Percentiles rank a stretch among this genome's conserved stretches.
These are phyloP conservation scores for Oostethus manadensis DNA, from an alignment of 2,113 vertebrate genomes.

Conservation along the genomic window DNA sequence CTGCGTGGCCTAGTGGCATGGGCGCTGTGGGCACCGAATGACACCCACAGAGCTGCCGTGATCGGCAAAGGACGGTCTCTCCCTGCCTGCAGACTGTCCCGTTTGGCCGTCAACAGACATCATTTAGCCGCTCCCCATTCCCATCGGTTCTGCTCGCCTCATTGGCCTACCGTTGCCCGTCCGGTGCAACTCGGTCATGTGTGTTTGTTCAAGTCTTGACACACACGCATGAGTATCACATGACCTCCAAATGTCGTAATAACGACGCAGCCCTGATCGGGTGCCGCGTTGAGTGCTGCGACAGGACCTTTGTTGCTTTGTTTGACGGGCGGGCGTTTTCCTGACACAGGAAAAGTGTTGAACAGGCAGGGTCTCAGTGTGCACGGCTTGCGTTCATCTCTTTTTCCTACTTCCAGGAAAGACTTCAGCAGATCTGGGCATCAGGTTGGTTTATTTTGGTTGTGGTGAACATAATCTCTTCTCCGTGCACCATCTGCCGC, in stretches of 20 bases:
- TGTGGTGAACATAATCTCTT: constrained; percentile 42
- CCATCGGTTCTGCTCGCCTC: background rate
- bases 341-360: constrained; percentile 8
- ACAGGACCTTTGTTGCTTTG: constrained; percentile 31
- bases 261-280: constrained; percentile 22
- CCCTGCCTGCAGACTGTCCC: background rate
- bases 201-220: constrained; percentile 4
- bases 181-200: background rate
- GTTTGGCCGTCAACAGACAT: background rate
- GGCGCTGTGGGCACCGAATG: constrained; percentile 18
- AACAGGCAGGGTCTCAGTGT: constrained; percentile 7
- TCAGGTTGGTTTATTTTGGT: constrained; percentile 49
- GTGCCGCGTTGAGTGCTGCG: constrained; percentile 25
- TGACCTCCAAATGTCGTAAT: constrained; percentile 25
- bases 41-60: constrained; percentile 23
- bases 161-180: too few species aligned
- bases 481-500: constrained; percentile 42
- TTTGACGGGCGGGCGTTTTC: constrained; percentile 1
- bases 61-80: constrained; percentile 10
- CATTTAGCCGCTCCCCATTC: background rate
- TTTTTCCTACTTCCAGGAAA: constrained; percentile 18
- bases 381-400: background rate
- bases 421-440: constrained; percentile 24
- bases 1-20: constrained; percentile 35
- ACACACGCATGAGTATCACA: constrained; percentile 25